A percentile compares a stretch with the other conserved stretches of the same genome.
phyloP scores from a whole-genome alignment of 2,888 invertebrate species.

The Temnothorax unifasciatus region DNA sequence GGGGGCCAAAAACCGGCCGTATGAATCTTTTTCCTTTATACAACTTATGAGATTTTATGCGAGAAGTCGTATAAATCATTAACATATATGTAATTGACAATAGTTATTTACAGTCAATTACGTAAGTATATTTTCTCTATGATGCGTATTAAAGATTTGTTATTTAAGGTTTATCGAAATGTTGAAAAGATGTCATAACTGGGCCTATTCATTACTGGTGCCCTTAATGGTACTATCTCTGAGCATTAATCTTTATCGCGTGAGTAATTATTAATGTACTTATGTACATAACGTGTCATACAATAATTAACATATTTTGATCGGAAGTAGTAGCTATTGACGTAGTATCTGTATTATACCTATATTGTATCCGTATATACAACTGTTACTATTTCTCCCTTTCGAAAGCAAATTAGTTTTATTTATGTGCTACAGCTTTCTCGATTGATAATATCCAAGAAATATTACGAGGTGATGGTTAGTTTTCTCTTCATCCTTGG shows the following conservation, averaged over 20 bases:
- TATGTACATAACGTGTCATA: not conserved
- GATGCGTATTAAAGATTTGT: not conserved
- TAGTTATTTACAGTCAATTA: not conserved
- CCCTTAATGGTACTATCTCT: conserved; percentile 7
- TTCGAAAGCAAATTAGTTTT: not conserved
- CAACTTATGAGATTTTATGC: not conserved
- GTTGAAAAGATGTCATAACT: not conserved
- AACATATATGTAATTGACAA: not conserved
- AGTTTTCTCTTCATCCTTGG: not conserved
- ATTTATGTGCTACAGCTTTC: conserved; percentile 28
- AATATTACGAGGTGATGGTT: conserved; percentile 7
- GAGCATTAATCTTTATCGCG: conserved; percentile 51
- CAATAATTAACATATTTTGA: not conserved
- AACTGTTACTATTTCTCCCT: not conserved
- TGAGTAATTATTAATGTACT: conserved; percentile 50
- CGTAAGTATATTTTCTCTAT: not conserved
- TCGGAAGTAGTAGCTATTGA: not conserved
- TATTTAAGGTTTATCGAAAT: conserved; percentile 17
- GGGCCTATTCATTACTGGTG: not conserved
- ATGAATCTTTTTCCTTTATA: no score
- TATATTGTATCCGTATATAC: not conserved
- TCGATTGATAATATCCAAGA: not conserved
- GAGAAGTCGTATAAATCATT: not conserved
- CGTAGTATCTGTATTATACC: not conserved
- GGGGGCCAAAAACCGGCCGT: no score